Percentiles rank a stretch among this genome's conserved stretches.
phyloP scores from a whole-genome alignment of 2,797 vertebrate species.

The Gambelia wislizenii region DNA sequence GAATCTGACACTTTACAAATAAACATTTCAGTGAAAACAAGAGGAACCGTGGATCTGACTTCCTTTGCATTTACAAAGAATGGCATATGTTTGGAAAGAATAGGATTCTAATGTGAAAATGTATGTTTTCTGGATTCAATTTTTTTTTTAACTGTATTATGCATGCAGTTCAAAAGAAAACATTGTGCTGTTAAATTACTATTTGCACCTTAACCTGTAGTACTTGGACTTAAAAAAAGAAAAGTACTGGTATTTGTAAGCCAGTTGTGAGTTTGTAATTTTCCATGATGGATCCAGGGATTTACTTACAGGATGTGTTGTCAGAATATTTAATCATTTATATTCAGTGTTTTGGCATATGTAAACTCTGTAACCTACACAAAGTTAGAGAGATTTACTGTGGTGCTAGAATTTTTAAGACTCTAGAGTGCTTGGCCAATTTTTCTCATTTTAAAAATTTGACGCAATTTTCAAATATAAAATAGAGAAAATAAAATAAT shows the following conservation, averaged over 20 bases:
- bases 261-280: background rate
- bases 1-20: slow-evolving; percentile 29
- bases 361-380: background rate
- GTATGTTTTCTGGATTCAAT: slow-evolving; percentile 34
- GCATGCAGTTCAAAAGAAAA: slow-evolving; percentile 36
- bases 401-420: background rate
- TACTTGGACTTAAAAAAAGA: background rate
- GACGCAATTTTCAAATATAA: background rate
- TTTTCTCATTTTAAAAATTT: background rate
- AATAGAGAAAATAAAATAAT: background rate
- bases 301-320: background rate
- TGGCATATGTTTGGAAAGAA: background rate
- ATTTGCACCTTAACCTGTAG: slow-evolving; percentile 12
- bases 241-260: no score
- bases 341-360: background rate
- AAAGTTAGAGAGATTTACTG: background rate
- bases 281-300: background rate
- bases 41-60: background rate
- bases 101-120: background rate
- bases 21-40: background rate
- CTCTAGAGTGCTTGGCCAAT: background rate
- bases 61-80: slow-evolving; percentile 28
- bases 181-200: slow-evolving; percentile 27
- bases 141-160: slow-evolving; percentile 17
- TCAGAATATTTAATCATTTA: rapidly evolving